Base-by-base conservation (phyloP, 2,113 vertebrate genomes). In the Corydoras maculifer region DNA sequence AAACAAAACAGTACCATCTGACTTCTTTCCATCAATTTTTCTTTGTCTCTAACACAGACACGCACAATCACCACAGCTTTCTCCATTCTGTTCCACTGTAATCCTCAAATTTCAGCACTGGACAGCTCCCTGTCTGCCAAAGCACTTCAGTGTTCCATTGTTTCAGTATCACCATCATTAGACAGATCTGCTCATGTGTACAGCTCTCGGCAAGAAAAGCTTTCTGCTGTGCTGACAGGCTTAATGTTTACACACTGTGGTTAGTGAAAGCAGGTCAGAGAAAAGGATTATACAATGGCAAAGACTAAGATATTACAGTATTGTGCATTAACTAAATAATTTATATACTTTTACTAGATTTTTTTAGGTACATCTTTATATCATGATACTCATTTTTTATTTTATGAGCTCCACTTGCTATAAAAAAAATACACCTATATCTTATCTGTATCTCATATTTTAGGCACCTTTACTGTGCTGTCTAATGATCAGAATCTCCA, bases 21-120 rank as follows among this genome's bases (percentile, higher is more conserved):
- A 25, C 18, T 25, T 25, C 18, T 25, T 25, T 71, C 35, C 74
- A 81, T 63, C 63, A 74, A 75, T 68, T 70, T 31, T 61, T 59
- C 71, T 82, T 77, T 75, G 73, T 83, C 68, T 51, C 51, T 67
- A 48, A 30, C 1, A 1, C 62, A 65, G 13, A 62, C 53, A 69
- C 13, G 13, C 31, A 68, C 58, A 72, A 35, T 75, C 69, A 58
- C 69, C 25, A 65, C 69, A 55, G 61, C 68, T 76, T 69, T 29
- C 30, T 74, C 79, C 65, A 69, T 63, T 29, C 58, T 71, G 74
- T 72, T 72, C 70, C 65, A 61, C 68, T 75, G 62, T 60, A 65
- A 62, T 63, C 75, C 78, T 63, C 77, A 62, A 55, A 72, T 82
- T 85, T 87, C 85, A 82, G 85, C 79, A 76, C 80, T n/a, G 48